These are phyloP conservation scores for Ditylenchus weischeri DNA, from an alignment of 2,888 invertebrate species.

Conservation along the genomic window DNA sequence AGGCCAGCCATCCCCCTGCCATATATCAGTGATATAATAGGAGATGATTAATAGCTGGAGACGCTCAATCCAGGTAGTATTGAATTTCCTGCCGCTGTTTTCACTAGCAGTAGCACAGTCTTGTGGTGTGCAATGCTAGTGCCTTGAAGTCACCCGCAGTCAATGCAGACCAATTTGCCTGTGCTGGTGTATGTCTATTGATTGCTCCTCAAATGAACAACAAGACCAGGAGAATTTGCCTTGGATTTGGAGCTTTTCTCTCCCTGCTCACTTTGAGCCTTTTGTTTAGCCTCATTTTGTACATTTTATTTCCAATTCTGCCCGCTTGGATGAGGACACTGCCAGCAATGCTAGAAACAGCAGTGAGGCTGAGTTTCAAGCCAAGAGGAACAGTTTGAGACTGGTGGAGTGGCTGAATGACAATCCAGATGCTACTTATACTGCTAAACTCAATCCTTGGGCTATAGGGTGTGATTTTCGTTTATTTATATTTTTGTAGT, in stretches of 20 bases:
- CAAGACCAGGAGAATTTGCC: slow-evolving; percentile 1
- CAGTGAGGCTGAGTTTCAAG: background rate
- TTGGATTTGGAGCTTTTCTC: background rate
- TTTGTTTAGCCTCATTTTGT: slow-evolving; percentile 4
- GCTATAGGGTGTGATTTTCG: slow-evolving; percentile 15
- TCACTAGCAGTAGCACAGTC: no score
- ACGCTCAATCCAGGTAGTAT: no score
- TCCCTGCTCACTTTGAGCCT: background rate
- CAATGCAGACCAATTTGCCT: no score
- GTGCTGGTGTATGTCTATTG: no score
- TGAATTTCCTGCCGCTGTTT: no score
- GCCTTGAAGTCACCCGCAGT: no score
- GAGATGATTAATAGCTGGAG: no score
- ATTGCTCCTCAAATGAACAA: no score
- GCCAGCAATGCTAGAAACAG: background rate
- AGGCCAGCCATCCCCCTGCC: no score
- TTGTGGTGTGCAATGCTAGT: no score
- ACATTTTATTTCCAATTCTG: background rate
- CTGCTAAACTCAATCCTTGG: slow-evolving; percentile 14
- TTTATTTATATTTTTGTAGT: background rate
- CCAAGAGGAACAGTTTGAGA: slow-evolving; percentile 6
- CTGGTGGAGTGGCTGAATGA: slow-evolving; percentile 9
- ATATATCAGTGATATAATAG: no score
- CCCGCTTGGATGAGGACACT: background rate
- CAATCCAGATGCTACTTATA: slow-evolving; percentile 18